Conservation (phyloP, 1,140 invertebrate genomes). For the Listronotus oregonensis region DNA sequence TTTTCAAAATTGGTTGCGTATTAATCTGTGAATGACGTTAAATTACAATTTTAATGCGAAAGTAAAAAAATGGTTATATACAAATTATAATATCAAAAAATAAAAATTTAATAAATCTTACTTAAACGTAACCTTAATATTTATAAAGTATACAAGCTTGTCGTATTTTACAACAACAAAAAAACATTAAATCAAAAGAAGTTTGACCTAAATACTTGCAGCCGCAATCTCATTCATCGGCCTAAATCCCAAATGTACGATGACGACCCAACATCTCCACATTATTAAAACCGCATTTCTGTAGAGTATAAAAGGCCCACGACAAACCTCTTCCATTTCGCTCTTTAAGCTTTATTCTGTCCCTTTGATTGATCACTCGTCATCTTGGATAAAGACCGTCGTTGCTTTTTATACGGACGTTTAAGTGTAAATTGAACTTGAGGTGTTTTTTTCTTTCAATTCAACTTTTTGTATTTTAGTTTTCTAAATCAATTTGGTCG, state of each 20-base stretch:
- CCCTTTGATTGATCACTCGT: constrained; percentile 47
- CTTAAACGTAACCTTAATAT: too few relatives aligned
- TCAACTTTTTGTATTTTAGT: constrained; percentile 29
- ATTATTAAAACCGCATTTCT: constrained; percentile 35
- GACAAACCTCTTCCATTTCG: constrained; percentile 43
- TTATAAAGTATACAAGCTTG: too few relatives aligned
- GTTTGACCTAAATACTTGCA: constrained; percentile 7
- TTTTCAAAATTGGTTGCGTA: too few relatives aligned
- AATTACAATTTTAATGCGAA: too few relatives aligned
- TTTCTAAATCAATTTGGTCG: constrained; percentile 22
- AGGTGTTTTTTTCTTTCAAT: constrained; percentile 42
- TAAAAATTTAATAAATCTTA: too few relatives aligned
- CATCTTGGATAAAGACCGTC: constrained; percentile 43
- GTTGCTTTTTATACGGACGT: constrained; percentile 43
- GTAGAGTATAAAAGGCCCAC: constrained; percentile 38
- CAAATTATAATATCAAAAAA: too few relatives aligned
- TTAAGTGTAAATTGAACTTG: constrained; percentile 50
- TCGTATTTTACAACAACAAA: too few relatives aligned
- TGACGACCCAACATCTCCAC: constrained; percentile 27
- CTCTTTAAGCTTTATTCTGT: constrained; percentile 40
- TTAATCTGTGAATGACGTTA: too few relatives aligned
- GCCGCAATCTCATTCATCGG: constrained; percentile 7
- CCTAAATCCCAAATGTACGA: constrained; percentile 19
- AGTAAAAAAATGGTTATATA: too few relatives aligned
- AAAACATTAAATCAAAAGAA: constrained; percentile 11